A percentile compares a stretch with the other conserved stretches of the same genome.
These are phyloP conservation scores for Xiphydria camelus DNA, from an alignment of 2,888 invertebrate species.

Conservation along the genomic window DNA sequence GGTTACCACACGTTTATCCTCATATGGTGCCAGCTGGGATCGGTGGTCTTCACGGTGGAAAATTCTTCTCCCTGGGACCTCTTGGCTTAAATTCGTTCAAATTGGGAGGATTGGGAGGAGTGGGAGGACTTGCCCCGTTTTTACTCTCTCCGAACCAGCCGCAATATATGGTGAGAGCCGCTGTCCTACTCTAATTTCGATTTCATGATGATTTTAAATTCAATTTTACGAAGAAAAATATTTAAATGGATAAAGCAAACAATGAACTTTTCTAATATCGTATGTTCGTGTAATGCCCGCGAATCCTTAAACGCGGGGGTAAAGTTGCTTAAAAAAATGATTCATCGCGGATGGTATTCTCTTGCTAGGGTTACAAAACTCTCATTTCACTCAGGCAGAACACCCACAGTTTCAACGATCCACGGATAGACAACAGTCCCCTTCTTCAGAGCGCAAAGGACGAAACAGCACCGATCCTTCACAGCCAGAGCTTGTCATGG, in stretches of 20 bases:
- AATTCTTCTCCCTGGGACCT: conserved; percentile 8
- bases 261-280: neutral
- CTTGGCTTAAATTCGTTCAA: conserved; percentile 5
- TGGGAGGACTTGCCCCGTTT: neutral
- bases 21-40: too few species aligned
- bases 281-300: too few species aligned
- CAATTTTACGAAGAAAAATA: too few species aligned
- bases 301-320: neutral
- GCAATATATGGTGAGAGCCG: neutral
- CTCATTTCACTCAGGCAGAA: conserved; percentile 17
- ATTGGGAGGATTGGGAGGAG: conserved; percentile 2
- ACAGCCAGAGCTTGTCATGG: conserved; percentile 21
- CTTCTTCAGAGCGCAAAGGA: too few species aligned
- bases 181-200: too few species aligned
- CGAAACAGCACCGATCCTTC: too few species aligned
- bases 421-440: conserved; percentile 2
- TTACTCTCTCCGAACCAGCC: conserved; percentile 1
- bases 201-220: neutral
- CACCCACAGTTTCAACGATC: conserved; percentile 12
- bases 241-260: too few species aligned
- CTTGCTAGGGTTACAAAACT: too few species aligned
- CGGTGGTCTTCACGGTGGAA: neutral
- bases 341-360: too few species aligned
- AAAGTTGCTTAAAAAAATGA: too few species aligned
- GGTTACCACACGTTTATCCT: neutral